Evolutionary conservation across 2,113 vertebrate genomes (phyloP).

Genomic region (Diphyllodes magnificus): DNA sequence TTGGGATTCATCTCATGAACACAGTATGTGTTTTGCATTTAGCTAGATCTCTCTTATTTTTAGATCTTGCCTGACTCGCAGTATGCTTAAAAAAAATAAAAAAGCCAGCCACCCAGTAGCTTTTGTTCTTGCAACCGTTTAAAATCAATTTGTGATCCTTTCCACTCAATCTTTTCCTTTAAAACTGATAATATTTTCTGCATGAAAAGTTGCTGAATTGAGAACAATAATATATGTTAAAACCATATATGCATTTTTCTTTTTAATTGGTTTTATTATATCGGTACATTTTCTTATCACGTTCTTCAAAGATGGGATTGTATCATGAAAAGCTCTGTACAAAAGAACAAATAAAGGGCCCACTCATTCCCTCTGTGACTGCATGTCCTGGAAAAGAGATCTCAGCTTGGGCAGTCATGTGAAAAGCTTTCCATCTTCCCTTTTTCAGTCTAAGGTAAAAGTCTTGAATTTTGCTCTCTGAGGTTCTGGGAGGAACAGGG

Average conservation of each 20-base stretch:
- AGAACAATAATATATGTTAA: not conserved
- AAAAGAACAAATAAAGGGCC: not conserved
- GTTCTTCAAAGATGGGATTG: not conserved
- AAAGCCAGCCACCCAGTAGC: not conserved
- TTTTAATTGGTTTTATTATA: constrained; percentile 2
- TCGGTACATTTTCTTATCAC: not conserved
- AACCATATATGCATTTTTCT: not conserved
- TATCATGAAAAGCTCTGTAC: not conserved
- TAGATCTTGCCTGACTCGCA: constrained; percentile 22
- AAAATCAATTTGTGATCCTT: constrained; percentile 11
- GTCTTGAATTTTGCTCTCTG: not conserved
- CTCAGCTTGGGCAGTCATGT: not conserved
- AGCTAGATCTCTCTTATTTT: constrained; percentile 11
- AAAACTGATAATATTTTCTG: constrained; percentile 2
- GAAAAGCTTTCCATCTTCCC: not conserved
- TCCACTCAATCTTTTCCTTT: not conserved
- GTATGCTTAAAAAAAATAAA: not conserved
- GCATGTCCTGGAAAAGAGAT: not conserved
- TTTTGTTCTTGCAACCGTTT: constrained; percentile 35
- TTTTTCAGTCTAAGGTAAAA: not conserved
- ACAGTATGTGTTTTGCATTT: constrained; percentile 31
- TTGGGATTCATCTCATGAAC: constrained; percentile 61
- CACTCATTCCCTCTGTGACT: not conserved
- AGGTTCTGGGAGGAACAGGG: not conserved
- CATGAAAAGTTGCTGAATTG: constrained; percentile 31